Conservation (phyloP, 2,113 vertebrate species). For the Heterotilapia buettikoferi region DNA sequence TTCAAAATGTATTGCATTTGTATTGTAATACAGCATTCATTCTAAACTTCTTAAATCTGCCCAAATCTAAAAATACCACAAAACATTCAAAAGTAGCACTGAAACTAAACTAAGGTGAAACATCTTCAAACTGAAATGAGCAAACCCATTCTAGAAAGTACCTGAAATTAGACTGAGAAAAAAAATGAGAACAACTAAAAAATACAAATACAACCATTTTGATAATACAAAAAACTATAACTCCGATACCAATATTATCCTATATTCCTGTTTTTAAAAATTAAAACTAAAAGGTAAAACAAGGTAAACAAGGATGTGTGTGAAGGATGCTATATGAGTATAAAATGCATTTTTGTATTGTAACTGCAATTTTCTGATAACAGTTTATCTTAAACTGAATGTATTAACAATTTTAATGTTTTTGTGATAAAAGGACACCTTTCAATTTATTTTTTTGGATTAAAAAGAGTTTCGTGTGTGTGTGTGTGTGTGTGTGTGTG, state of each 20-base stretch:
- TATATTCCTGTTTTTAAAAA: neutral
- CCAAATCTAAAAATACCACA: neutral
- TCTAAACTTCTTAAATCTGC: neutral
- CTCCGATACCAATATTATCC: neutral
- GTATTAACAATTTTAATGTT: neutral
- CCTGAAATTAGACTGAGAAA: neutral
- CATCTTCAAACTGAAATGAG: neutral
- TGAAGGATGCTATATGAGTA: neutral
- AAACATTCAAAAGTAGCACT: neutral
- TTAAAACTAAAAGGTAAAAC: neutral
- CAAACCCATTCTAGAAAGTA: neutral
- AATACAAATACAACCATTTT: neutral
- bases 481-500: fast-evolving
- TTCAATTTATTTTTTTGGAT: neutral
- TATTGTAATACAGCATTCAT: neutral
- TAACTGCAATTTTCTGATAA: neutral
- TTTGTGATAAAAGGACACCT: neutral
- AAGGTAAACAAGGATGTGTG: neutral
- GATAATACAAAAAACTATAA: neutral
- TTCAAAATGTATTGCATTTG: neutral
- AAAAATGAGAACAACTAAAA: neutral
- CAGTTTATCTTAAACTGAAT: neutral
- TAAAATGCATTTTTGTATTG: neutral
- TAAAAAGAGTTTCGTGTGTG: neutral
- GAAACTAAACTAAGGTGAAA: neutral